A percentile compares a stretch with the other conserved stretches of the same genome.
Evolutionary conservation across 2,113 vertebrate species (phyloP).

Genomic region (Grammomys surdaster): DNA sequence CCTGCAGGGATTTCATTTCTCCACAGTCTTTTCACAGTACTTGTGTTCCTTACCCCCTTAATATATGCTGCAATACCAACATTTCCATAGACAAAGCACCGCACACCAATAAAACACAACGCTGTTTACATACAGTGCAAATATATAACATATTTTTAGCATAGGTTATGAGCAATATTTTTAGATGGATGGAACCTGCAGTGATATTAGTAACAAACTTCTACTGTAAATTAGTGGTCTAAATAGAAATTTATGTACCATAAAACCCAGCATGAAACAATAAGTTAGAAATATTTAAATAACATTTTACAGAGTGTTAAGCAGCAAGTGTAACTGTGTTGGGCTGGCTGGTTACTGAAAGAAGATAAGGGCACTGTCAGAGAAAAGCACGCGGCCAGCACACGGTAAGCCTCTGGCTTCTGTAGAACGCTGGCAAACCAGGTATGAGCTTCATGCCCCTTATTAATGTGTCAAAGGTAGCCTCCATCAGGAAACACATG

Average conservation of each 20-base stretch:
- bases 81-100: conserved; percentile 79
- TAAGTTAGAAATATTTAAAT: conserved; percentile 84
- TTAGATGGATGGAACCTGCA: conserved; percentile 82
- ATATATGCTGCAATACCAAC: conserved; percentile 72
- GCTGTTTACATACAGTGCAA: conserved; percentile 78
- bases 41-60: conserved; percentile 61
- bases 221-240: conserved; percentile 83
- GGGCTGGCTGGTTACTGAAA: conserved; percentile 60
- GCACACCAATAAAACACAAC: conserved; percentile 82
- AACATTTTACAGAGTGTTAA: conserved; percentile 80
- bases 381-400: conserved; percentile 22
- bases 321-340: conserved; percentile 70
- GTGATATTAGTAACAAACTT: conserved; percentile 83
- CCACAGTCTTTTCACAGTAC: conserved; percentile 51
- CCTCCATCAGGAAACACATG: not conserved
- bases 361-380: not conserved
- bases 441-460: not conserved
- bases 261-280: conserved; percentile 82
- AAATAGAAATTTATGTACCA: conserved; percentile 85
- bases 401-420: not conserved
- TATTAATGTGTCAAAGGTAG: conserved; percentile 21
- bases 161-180: conserved; percentile 84
- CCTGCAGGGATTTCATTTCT: conserved; percentile 71
- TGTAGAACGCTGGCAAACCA: not conserved
- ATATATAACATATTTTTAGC: conserved; percentile 82